Evolutionary conservation across 1,140 invertebrate genomes (phyloP), one percentile per base, ranked within the genome.

Genomic region (Melipona quadrifasciata): DNA sequence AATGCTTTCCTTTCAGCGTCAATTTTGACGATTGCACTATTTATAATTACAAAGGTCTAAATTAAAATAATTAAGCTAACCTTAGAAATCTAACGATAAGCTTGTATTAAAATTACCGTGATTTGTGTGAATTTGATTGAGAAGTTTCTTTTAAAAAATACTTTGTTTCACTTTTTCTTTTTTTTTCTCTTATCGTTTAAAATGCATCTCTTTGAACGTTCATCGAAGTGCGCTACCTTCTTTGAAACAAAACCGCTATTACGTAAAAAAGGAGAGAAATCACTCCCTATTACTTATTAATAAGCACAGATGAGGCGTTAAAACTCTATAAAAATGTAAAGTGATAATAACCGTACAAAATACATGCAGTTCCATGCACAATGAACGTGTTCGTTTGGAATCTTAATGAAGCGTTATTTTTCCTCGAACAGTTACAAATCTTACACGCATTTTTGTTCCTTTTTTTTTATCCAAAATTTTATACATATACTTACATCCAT

Each of bases 1-100:
- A 91, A 82, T 92, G 24, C 14, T 71, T 55, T 77, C 81, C 87
- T 70, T 91, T 75, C 85, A 72, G 75, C 87, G 80, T 85, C 82
- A 55, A 80, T 90, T 86, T 84, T 84, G 51, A 92, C 89, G 91
- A 95, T 95, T 95, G 94, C 94, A 95, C 94, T 92, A 92, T 93
- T 93, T 90, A 92, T 92, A 93, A 93, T 93, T 92, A 94, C 89
- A 92, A 92, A 89, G 89, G 90, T 84, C 87, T 93, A 91, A 93
- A 93, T 89, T 91, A 91, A 92, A 90, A 90, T 91, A 91, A 91
- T 91, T 90, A 90, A 89, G 86, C 90, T 93, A 92, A 86, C 27
- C 89, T 90, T 92, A 91, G 21, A 82, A 86, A 86, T 88, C 91
- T 92, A 92, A 88, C 75, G 86, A 91, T 89, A 91, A 91, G 90